Evolutionary conservation across 2,888 invertebrate genomes (phyloP), one percentile per base, ranked within the genome.

Genomic region (Metacarcinus magister): DNA sequence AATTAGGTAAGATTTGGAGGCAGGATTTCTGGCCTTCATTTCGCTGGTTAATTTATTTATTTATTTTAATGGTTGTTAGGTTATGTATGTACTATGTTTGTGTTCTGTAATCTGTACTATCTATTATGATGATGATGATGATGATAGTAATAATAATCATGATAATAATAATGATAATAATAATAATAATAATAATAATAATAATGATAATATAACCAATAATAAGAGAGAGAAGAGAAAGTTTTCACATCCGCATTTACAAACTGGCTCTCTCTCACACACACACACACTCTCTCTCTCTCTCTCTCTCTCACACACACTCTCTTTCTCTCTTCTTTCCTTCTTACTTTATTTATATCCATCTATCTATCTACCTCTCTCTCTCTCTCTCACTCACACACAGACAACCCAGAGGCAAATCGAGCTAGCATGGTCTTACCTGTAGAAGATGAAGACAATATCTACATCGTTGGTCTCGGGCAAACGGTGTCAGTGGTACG

Each of bases 381-480:
- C 67, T n/a, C 67, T 67, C 67, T 67, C 67, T 67, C 67, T 67
- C 67, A 23, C 67, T 67, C 67, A 23, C 67, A 1, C 67, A 2
- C 67, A 67, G 67, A 67, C n/a, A n/a, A 67, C 67, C 67, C 67
- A 67, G 67, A 67, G 5, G 67, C 67, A 0, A 19, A 67, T 5
- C 10, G 67, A 23, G 67, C 67, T 5, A 19, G 16, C 16, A 23
- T 67, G 67, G 67, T 98, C 94, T 98, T 98, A 93, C 98, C 98
- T 0, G 97, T 98, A 2, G 98, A 98, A 95, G 98, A 98, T 10
- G 98, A 98, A 82, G 97, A 97, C 0, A 97, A 98, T 97, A 98
- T 98, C 97, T 98, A 98, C 97, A 98, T 98, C 75, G 98, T 98
- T 90, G 98, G 98, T 0, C 97, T 98, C 94, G 98, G 98, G 96